Evolutionary conservation across 2,888 invertebrate species (phyloP), one percentile per base, ranked within the genome.

Genomic region (Crocallis elinguaria): DNA sequence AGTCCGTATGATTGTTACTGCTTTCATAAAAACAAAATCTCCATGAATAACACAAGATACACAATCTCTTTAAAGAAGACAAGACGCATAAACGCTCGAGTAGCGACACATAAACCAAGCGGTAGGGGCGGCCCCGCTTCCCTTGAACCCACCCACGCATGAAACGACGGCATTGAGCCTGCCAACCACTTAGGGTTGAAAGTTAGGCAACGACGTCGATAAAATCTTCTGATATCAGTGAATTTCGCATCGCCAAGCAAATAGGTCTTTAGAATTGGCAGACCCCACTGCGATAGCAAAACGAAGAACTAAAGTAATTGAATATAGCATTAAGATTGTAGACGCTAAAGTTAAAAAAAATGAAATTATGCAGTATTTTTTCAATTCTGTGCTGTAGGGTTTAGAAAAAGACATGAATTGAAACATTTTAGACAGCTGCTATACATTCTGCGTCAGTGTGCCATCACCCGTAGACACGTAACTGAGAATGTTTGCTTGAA

Each of bases 61-160:
- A 37, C 43, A 37, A 38, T 50, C 32, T 38, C 35, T 29, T 36
- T 45, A 46, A 53, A 48, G 38, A 41, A 46, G 37, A 48, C 37
- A 25, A 32, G 37, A 37, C 6, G 16, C 43, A 49, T 38, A 49
- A 45, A 43, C 37, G 30, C 33, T 35, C 19, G 25, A 45, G 23
- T 41, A 35, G 30, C 33, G 16, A 32, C 25, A 46, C 45, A 49
- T 46, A 52, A 49, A 43, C 33, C 29, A 38, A 46, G 29, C 46
- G 30, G 36, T 29, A 52, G 30, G 45, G 52, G 46, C 30, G 23
- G 27, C 11, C 42, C 36, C 19, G 21, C 27, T 54, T 54, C 38
- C 45, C 46, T 48, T 38, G 39, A 44, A 56, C 44, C 49, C 45
- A 45, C 52, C 52, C 58, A 60, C 56, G 60, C 51, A 42, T 63